Percentiles rank a stretch among this genome's conserved stretches.
Conservation (phyloP, 1,140 invertebrate species). For the Drosophila novamexicana region DNA sequence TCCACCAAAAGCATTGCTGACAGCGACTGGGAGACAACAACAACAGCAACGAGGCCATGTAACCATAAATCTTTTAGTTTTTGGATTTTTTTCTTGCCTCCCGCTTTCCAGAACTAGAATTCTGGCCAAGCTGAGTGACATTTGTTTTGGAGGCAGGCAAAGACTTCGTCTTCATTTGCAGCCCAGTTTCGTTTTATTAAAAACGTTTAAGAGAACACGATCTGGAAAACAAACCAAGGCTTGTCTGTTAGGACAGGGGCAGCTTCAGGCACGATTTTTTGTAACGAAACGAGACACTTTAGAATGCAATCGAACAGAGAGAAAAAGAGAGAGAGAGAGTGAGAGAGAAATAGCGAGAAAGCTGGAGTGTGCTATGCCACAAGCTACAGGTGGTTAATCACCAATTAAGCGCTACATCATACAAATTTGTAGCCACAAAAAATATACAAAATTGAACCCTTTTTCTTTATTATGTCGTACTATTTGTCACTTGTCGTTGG, state of each 20-base stretch:
- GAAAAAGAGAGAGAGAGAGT: background rate
- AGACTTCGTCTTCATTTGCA: constrained; percentile 52
- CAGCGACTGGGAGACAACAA: constrained; percentile 30
- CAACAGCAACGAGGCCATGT: constrained; percentile 58
- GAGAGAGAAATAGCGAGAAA: background rate
- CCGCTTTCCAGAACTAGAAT: constrained; percentile 51
- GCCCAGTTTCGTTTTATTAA: constrained; percentile 60
- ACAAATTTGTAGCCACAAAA: constrained; percentile 73
- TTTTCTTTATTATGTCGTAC: constrained; percentile 72
- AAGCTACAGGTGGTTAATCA: constrained; percentile 83
- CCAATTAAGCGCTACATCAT: constrained; percentile 83
- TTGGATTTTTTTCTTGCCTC: constrained; percentile 1
- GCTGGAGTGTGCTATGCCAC: constrained; percentile 6
- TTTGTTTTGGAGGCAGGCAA: constrained; percentile 39
- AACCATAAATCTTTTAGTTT: constrained; percentile 72
- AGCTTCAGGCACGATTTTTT: constrained; percentile 62
- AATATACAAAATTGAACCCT: constrained; percentile 44
- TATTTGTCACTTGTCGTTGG: constrained; percentile 66
- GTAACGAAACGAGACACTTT: constrained; percentile 44
- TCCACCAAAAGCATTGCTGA: constrained; percentile 34
- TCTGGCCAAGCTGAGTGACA: constrained; percentile 40
- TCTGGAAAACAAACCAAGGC: constrained; percentile 29
- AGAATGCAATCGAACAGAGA: constrained; percentile 55
- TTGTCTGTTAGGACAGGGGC: constrained; percentile 5
- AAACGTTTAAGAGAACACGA: constrained; percentile 61